These are phyloP conservation scores for Tipula confusa DNA, from an alignment of 2,888 invertebrate genomes.

Conservation along the genomic window DNA sequence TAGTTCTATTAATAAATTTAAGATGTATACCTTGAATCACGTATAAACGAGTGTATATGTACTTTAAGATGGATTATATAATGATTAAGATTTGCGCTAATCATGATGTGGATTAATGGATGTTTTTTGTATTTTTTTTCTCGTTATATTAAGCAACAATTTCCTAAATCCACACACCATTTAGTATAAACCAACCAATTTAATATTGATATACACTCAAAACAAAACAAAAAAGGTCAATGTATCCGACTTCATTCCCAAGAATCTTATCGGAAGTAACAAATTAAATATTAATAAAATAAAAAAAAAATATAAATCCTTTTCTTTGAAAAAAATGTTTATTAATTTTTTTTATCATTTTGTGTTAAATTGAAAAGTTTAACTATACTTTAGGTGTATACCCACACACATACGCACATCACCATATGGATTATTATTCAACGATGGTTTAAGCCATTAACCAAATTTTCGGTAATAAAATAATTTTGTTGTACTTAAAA, in stretches of 20 bases:
- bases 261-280: conserved; percentile 9
- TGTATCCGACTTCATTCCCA: background rate
- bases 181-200: background rate
- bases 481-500: background rate
- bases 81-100: background rate
- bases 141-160: background rate
- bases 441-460: conserved; percentile 3
- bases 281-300: background rate
- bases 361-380: background rate
- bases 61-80: background rate
- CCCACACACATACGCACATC: background rate
- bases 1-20: background rate
- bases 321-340: background rate
- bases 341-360: background rate
- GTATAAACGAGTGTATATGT: background rate
- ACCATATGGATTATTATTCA: background rate
- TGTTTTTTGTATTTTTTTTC: too few species aligned
- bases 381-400: too few species aligned
- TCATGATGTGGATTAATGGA: background rate
- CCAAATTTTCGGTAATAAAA: background rate
- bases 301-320: background rate
- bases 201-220: too few species aligned
- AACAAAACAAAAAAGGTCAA: background rate
- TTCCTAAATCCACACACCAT: background rate
- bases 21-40: background rate